Base-by-base conservation (phyloP, 53 echinoderm and acorn worm species). In the Paracentrotus lividus region DNA sequence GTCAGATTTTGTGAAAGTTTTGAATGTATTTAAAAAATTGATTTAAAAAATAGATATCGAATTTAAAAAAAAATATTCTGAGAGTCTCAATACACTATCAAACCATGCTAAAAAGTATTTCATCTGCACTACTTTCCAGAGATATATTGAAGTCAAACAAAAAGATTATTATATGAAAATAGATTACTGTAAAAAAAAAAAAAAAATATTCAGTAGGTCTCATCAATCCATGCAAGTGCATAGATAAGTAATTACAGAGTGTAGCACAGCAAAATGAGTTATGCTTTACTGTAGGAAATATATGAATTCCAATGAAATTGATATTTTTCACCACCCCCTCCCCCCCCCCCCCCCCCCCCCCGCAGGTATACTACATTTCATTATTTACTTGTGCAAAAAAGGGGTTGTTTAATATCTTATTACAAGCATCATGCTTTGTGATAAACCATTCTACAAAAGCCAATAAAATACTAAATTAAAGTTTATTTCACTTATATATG, bases 201-300 rank as follows among this genome's bases (percentile, higher is more conserved):
- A 20, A 4, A 21, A 18, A 20, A 3, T 3, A 72, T 72, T 72
- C 72, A 38, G 18, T 40, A 6, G 20, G 40, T 38, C 32, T 72
- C 72, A 40, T 72, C 40, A 72, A 40, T 38, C 72, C 72, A 72
- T 72, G 72, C 72, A 72, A 40, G 72, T 72, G 72, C 72, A 72
- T 36, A 72, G 72, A 72, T 69, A 69, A 69, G 69, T 29, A 38
- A 34, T 16, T 66, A 18, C 32, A 32, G 36, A 40, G 72, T 9
- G 72, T 38, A 40, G 69, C 72, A 72, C 72, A 72, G 40, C 72
- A 72, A 72, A 36, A 40, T 72, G 16, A 72, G 72, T 72, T 38
- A 14, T 40, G 40, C 40, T 1, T 38, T 10, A 72, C 40, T n/a
- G n/a, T 6, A 40, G 72, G 36, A 36, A 72, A 72, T 5, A 18